Conservation (phyloP, 1,140 invertebrate species). For the Pseudoatta argentina region DNA sequence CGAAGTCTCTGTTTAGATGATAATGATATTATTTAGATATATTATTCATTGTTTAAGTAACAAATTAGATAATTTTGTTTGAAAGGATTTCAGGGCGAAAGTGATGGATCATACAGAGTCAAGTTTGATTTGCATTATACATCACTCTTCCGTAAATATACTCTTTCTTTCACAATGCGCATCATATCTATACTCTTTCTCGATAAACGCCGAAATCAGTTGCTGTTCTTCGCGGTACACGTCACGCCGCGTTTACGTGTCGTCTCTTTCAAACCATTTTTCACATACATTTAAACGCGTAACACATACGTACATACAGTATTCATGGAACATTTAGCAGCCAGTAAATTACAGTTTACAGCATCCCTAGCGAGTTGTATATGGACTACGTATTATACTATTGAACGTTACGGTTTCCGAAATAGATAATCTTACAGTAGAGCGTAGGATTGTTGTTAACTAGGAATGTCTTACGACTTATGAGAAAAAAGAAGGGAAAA, state of each 20-base stretch:
- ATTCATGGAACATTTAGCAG: conserved; percentile 85
- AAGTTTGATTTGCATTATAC: conserved; percentile 55
- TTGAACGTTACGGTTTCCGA: conserved; percentile 80
- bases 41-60: neutral
- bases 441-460: conserved; percentile 83
- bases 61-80: neutral
- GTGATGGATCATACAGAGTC: neutral
- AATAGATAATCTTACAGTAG: conserved; percentile 83
- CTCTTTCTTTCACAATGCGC: conserved; percentile 37
- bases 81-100: neutral
- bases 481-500: conserved; percentile 66
- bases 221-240: neutral
- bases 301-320: conserved; percentile 80
- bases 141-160: conserved; percentile 67
- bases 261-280: conserved; percentile 70
- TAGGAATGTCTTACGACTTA: conserved; percentile 80
- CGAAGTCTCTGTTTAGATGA: neutral
- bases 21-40: neutral
- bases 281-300: conserved; percentile 72
- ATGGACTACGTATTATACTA: conserved; percentile 82
- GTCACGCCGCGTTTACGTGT: conserved; percentile 62
- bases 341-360: conserved; percentile 82
- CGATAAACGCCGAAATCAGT: conserved; percentile 9
- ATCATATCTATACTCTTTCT: conserved; percentile 53
- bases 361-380: conserved; percentile 84